Conservation (phyloP, 2,113 vertebrate genomes). For the Lanius collurio region DNA sequence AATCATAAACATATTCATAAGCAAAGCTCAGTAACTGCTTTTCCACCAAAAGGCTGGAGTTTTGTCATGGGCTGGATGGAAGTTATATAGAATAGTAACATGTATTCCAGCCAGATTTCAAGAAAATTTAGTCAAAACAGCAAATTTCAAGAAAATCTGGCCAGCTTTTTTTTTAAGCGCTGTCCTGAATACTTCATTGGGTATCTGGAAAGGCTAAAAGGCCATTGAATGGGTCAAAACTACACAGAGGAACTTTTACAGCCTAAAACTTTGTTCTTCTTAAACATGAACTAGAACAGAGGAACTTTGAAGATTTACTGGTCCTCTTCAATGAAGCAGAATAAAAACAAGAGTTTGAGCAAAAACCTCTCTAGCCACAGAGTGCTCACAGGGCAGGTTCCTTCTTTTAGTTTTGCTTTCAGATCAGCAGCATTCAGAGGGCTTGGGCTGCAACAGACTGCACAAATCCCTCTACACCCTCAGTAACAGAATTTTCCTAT, state of each 20-base stretch:
- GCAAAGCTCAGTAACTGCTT: background rate
- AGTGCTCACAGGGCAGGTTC: background rate
- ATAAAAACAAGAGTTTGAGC: background rate
- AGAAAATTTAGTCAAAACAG: background rate
- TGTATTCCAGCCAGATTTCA: background rate
- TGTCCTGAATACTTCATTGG: background rate
- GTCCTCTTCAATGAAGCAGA: background rate
- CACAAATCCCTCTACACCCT: background rate
- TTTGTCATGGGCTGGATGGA: background rate
- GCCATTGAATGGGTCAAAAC: background rate
- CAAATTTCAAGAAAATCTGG: background rate
- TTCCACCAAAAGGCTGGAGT: background rate
- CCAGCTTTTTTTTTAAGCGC: background rate
- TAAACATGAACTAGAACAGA: background rate
- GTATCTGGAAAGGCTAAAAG: background rate
- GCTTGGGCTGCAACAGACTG: background rate
- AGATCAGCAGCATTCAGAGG: background rate
- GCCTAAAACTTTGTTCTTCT: background rate
- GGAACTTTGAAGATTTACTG: background rate
- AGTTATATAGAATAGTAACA: background rate
- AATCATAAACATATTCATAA: background rate
- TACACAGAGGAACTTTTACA: background rate
- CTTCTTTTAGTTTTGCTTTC: background rate
- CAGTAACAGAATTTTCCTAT: background rate
- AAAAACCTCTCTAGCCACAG: background rate